Conservation (phyloP, 2,888 invertebrate species). For the Cyrtodaria siliqua region DNA sequence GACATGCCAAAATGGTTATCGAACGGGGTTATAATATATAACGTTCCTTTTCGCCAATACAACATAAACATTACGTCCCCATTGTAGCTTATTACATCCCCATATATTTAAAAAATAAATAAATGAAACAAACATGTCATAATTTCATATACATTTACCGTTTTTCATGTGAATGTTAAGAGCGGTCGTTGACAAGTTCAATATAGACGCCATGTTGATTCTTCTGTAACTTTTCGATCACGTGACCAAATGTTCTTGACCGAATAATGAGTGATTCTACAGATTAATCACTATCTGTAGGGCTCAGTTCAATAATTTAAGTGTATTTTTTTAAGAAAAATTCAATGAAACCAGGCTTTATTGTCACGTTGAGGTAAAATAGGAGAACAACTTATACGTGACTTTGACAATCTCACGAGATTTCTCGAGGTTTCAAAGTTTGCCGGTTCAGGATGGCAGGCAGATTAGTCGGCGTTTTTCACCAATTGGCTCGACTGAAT, state of each 20-base stretch:
- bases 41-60: slow-evolving; percentile 13
- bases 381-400: too few relatives aligned
- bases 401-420: slow-evolving; percentile 38
- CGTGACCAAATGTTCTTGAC: slow-evolving; percentile 24
- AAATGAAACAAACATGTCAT: neutral
- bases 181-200: slow-evolving; percentile 37
- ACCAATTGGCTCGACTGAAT: neutral
- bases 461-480: slow-evolving; percentile 63
- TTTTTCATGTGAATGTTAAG: slow-evolving; percentile 38
- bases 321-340: too few relatives aligned
- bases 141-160: slow-evolving; percentile 31
- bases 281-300: too few relatives aligned
- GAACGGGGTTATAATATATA: slow-evolving; percentile 24
- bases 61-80: too few relatives aligned
- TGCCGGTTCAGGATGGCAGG: slow-evolving; percentile 71
- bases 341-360: too few relatives aligned
- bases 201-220: slow-evolving; percentile 56
- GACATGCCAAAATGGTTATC: too few relatives aligned
- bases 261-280: neutral
- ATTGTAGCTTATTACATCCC: too few relatives aligned
- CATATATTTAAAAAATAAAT: too few relatives aligned
- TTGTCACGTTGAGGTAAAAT: too few relatives aligned
- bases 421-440: slow-evolving; percentile 73
- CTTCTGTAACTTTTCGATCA: slow-evolving; percentile 34
- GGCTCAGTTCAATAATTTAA: too few relatives aligned